Evolutionary conservation across 2,113 vertebrate species (phyloP).

Genomic region (Sturnira hondurensis): DNA sequence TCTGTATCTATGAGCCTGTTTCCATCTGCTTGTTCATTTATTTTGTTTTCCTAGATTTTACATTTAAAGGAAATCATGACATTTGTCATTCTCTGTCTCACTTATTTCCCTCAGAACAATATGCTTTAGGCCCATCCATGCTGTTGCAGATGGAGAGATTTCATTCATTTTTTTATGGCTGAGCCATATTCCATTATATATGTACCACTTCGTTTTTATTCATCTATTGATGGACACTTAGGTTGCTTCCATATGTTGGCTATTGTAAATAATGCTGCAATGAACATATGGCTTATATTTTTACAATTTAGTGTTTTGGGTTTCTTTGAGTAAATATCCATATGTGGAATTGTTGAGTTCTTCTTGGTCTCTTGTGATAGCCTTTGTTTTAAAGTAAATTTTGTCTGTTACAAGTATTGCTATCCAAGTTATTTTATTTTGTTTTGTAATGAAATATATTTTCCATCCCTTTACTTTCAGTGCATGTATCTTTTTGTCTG

Average conservation of each 20-base stretch:
- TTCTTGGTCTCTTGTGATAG: not conserved
- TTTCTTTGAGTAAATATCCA: not conserved
- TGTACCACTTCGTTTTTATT: not conserved
- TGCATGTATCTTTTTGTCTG: not conserved
- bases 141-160: not conserved
- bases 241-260: not conserved
- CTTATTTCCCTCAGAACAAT: not conserved
- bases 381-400: not conserved
- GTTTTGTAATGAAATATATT: not conserved
- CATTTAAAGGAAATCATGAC: not conserved
- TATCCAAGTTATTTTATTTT: not conserved
- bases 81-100: not conserved
- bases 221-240: not conserved
- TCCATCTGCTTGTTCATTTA: not conserved
- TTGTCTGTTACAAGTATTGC: not conserved
- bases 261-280: not conserved
- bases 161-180: not conserved
- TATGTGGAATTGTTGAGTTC: not conserved
- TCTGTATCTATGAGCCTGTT: not conserved
- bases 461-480: not conserved
- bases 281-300: not conserved
- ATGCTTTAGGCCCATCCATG: not conserved
- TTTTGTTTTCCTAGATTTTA: not conserved
- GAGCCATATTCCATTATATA: not conserved
- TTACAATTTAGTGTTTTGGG: not conserved